A percentile compares a stretch with the other conserved stretches of the same genome.
Evolutionary conservation across 2,888 invertebrate species (phyloP).

Genomic region (Platynereis dumerilii): DNA sequence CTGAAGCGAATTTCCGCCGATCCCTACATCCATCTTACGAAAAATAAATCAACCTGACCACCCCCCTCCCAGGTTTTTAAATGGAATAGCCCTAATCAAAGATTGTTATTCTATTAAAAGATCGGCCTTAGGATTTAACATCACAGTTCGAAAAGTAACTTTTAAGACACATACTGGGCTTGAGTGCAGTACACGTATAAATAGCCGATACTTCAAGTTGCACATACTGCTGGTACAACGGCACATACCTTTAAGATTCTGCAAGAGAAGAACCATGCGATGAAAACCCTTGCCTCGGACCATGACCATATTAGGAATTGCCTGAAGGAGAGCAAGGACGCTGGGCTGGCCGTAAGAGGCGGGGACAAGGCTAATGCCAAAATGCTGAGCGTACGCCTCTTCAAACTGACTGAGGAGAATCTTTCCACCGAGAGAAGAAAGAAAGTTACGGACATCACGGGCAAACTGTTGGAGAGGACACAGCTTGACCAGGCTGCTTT

Average conservation of each 20-base stretch:
- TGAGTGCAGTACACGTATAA: too few relatives aligned
- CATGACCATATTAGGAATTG: conserved; percentile 68
- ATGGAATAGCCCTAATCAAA: too few relatives aligned
- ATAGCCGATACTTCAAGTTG: too few relatives aligned
- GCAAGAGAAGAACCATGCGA: conserved; percentile 39
- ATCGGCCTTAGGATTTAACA: too few relatives aligned
- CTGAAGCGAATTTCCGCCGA: too few relatives aligned
- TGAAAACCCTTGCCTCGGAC: conserved; percentile 64
- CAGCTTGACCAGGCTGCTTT: conserved; percentile 46
- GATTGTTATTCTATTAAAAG: too few relatives aligned
- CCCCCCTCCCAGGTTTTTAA: too few relatives aligned
- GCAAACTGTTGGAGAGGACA: conserved; percentile 66
- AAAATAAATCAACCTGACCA: too few relatives aligned
- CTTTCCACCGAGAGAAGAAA: conserved; percentile 66
- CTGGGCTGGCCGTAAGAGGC: conserved; percentile 68
- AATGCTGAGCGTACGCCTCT: conserved; percentile 44
- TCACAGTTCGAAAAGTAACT: too few relatives aligned
- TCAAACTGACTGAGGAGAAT: conserved; percentile 59
- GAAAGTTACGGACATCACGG: conserved; percentile 67
- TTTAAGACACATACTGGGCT: too few relatives aligned
- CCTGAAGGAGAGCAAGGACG: conserved; percentile 66
- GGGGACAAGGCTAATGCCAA: conserved; percentile 66
- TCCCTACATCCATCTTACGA: too few relatives aligned
- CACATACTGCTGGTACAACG: too few relatives aligned
- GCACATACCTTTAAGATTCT: conserved; percentile 42